Base-by-base conservation (phyloP, 37 sponge, comb jelly and placozoan species). In the Bolinopsis microptera region DNA sequence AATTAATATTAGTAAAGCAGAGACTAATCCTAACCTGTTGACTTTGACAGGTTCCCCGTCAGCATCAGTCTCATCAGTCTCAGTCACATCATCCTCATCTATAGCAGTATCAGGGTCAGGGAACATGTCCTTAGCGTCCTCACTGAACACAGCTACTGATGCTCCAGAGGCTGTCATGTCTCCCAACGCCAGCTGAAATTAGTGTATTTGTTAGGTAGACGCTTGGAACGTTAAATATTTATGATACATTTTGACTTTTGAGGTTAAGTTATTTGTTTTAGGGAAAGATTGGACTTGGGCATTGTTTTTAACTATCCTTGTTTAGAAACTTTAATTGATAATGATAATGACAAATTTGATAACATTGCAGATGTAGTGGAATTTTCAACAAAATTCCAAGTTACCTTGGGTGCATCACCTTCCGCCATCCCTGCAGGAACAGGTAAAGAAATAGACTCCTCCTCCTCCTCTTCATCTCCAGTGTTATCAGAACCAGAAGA, bases 141-240 rank as follows among this genome's bases (percentile, higher is more conserved):
- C 82, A 37, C 38, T 36, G 82, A 80, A 80, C 16, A 80, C 82
- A 27, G 82, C 82, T 35, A 80, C 82, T 36, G 38, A 36, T 3
- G 82, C 37, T 1, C 82, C 82, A 9, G 38, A 30, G 5, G 82
- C 34, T 5, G 16, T 30, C 82, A 80, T 80, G 74, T 22, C 68
- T 18, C 68, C 26, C 26, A 70, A 3, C 2, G 74, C 5, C 82
- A 80, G 30, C 82, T 80, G 82, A 27, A 34, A 26, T 72, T 26
- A n/a, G n/a, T n/a, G n/a, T n/a, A n/a, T n/a, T n/a, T n/a, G n/a
- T n/a, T n/a, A 21, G 68, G 68, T 13, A 67, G 13, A 67, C 18
- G n/a, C n/a, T n/a, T n/a, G n/a, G n/a, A n/a, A n/a, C n/a, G n/a
- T n/a, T n/a, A n/a, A n/a, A n/a, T n/a, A n/a, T n/a, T n/a, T n/a